Evolutionary conservation across 2,888 invertebrate genomes (phyloP).

Genomic region (Eupithecia vulgata): DNA sequence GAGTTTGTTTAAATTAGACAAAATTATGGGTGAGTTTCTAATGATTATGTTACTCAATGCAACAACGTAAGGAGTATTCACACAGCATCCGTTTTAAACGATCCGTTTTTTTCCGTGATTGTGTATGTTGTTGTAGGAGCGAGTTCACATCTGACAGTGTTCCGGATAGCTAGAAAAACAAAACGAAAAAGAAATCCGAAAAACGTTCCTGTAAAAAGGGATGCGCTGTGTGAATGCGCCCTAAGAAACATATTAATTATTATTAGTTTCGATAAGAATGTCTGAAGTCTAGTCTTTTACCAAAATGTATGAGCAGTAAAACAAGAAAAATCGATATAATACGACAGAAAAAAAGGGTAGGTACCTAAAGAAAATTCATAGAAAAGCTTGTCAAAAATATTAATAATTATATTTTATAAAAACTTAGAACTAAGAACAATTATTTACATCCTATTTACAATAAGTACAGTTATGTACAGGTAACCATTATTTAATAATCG

Average conservation of each 20-base stretch:
- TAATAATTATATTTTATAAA: slow-evolving; percentile 54
- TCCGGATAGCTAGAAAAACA: too few relatives aligned
- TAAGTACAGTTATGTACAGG: slow-evolving; percentile 45
- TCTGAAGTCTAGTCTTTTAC: slow-evolving; percentile 2
- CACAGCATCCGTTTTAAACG: too few relatives aligned
- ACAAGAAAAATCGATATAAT: not conserved
- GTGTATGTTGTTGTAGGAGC: too few relatives aligned
- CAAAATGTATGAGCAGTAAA: not conserved
- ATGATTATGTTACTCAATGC: not conserved
- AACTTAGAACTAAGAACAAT: slow-evolving; percentile 49
- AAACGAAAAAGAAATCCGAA: too few relatives aligned
- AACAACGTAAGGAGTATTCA: not conserved
- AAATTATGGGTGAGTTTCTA: not conserved
- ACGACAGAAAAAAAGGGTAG: not conserved
- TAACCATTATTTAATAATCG: slow-evolving; percentile 34
- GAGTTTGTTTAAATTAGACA: not conserved
- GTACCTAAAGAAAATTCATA: not conserved
- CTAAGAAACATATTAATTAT: not conserved
- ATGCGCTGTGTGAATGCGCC: not conserved
- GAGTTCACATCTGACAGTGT: too few relatives aligned
- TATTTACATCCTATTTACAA: slow-evolving; percentile 51
- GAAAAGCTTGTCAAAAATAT: slow-evolving; percentile 39
- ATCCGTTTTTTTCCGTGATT: too few relatives aligned
- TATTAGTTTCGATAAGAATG: not conserved
- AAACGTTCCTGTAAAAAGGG: too few relatives aligned